phyloP scores from a whole-genome alignment of 2,888 invertebrate species.

The Ditula angustiorana region DNA sequence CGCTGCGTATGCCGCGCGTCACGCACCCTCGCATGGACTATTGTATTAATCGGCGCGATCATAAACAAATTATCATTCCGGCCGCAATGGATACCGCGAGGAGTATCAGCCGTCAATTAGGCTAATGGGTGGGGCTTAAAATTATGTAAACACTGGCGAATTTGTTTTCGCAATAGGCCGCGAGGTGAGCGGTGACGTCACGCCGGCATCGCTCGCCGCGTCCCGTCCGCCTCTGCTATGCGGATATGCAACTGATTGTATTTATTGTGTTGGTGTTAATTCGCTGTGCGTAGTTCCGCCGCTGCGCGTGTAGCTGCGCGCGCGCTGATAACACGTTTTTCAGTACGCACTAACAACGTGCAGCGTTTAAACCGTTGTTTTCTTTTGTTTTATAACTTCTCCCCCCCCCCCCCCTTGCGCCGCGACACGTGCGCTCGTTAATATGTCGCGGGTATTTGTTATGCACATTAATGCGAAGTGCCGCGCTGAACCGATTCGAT shows the following conservation, averaged over 20 bases:
- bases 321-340: constrained; percentile 26
- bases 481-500: neutral
- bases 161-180: neutral
- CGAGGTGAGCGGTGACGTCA: constrained; percentile 22
- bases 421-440: constrained; percentile 19
- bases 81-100: neutral
- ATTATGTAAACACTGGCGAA: neutral
- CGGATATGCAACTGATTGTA: constrained; percentile 12
- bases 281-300: too few species aligned
- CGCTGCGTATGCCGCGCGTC: constrained; percentile 18
- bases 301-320: neutral
- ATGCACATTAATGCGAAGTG: constrained; percentile 1
- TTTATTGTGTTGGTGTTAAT: neutral
- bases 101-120: neutral
- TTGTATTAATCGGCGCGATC: neutral
- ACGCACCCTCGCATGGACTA: neutral
- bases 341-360: neutral
- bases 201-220: neutral
- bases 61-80: neutral
- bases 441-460: neutral
- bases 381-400: constrained; percentile 16
- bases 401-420: neutral
- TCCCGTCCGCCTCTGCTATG: neutral
- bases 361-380: neutral
- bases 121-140: neutral